Percentiles rank a stretch among this genome's conserved stretches.
phyloP scores from a whole-genome alignment of 2,888 invertebrate genomes.

The Ashinkailepas kermadecensis region DNA sequence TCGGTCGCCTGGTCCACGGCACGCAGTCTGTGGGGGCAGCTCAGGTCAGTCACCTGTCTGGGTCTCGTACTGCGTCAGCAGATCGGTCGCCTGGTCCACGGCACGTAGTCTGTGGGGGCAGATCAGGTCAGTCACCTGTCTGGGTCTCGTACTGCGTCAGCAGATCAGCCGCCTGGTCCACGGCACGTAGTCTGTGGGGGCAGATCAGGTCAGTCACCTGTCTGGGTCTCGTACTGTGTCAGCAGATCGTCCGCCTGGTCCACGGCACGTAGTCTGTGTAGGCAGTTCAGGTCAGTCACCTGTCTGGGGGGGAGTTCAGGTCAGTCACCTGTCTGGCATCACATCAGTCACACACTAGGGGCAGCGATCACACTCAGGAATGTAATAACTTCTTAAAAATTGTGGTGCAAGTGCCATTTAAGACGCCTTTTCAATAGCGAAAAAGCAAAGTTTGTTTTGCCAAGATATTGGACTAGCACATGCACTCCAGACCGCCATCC shows the following conservation, averaged over 20 bases:
- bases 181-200: not conserved
- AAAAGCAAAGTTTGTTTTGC: too few relatives aligned
- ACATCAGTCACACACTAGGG: not conserved
- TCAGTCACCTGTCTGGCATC: not conserved
- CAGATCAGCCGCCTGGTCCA: conserved; percentile 18
- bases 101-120: not conserved
- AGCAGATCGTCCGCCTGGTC: conserved; percentile 22
- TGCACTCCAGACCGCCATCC: too few relatives aligned
- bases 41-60: not conserved
- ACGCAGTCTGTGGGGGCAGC: not conserved
- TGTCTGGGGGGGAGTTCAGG: not conserved
- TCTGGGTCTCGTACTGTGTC: not conserved
- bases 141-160: not conserved
- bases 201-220: too few relatives aligned
- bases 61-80: conserved; percentile 15
- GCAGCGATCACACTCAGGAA: too few relatives aligned
- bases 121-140: too few relatives aligned
- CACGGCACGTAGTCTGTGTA: not conserved
- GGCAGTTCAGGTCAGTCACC: too few relatives aligned
- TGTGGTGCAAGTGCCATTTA: too few relatives aligned
- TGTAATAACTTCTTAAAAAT: too few relatives aligned
- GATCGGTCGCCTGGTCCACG: conserved; percentile 16
- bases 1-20: conserved; percentile 20
- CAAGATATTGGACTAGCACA: too few relatives aligned
- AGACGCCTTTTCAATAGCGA: too few relatives aligned